A percentile compares a stretch with the other conserved stretches of the same genome.
Evolutionary conservation across 2,888 invertebrate genomes (phyloP).

Genomic region (Ormyrus labotus): DNA sequence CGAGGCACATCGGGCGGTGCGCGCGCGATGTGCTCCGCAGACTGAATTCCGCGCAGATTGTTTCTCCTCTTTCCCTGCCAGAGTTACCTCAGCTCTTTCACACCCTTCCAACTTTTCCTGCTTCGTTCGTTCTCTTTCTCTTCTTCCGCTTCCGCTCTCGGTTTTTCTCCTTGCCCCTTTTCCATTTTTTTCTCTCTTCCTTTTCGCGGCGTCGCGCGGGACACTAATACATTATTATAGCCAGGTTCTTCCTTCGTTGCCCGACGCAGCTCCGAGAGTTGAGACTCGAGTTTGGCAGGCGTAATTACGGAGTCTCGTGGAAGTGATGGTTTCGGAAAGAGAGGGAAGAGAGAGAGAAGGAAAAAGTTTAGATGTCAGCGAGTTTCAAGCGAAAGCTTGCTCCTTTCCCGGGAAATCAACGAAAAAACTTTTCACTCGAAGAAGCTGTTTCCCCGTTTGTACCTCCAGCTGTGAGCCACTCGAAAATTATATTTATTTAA

Average conservation of each 20-base stretch:
- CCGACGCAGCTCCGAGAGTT: neutral
- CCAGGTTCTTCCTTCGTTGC: neutral
- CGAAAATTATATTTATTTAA: conserved; percentile 29
- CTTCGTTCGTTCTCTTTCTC: too few species aligned
- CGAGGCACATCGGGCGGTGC: conserved; percentile 35
- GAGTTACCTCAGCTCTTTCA: neutral
- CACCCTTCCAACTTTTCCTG: neutral
- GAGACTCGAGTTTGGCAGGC: conserved; percentile 13
- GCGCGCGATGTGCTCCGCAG: conserved; percentile 38
- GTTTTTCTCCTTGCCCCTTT: too few species aligned
- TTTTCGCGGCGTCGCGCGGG: neutral
- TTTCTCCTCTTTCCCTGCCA: neutral
- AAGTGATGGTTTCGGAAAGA: neutral
- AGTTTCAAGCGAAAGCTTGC: conserved; percentile 12
- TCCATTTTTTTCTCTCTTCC: too few species aligned
- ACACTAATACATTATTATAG: conserved; percentile 9
- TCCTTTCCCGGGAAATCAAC: conserved; percentile 29
- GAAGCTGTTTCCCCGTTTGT: neutral
- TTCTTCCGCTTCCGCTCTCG: too few species aligned
- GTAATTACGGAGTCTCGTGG: conserved; percentile 24
- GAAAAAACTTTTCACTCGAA: conserved; percentile 31
- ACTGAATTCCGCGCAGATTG: conserved; percentile 49
- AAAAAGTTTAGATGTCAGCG: conserved; percentile 36
- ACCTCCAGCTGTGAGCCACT: neutral
- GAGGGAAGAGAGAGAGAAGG: neutral